phyloP scores from a whole-genome alignment of 2,113 vertebrate genomes.

The Ciconia stormi region DNA sequence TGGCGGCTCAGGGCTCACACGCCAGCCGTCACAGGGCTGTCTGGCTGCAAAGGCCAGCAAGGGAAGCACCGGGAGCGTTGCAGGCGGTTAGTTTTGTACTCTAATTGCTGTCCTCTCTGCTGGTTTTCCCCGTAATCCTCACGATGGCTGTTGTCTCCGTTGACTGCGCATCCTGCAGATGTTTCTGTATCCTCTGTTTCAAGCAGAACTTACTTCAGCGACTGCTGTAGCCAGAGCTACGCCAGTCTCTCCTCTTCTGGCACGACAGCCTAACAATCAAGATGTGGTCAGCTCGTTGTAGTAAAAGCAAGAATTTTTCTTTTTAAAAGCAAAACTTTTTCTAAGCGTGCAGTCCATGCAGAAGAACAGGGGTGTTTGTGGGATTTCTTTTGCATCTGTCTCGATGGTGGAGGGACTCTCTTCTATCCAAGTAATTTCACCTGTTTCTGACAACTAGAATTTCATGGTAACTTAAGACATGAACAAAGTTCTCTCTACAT shows the following conservation, averaged over 20 bases:
- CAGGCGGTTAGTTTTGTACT: background rate
- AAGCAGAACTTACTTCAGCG: background rate
- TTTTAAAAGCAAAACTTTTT: background rate
- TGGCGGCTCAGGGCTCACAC: background rate
- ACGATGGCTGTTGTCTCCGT: background rate
- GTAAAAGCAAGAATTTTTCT: background rate
- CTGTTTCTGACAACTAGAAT: background rate
- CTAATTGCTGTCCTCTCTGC: background rate
- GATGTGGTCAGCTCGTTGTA: accelerated
- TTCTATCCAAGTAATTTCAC: background rate
- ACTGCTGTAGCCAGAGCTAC: background rate
- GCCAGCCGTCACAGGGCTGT: background rate
- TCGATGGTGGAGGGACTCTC: background rate
- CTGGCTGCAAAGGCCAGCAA: background rate
- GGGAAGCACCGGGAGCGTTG: background rate
- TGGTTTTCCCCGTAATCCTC: background rate
- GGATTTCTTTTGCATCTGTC: background rate
- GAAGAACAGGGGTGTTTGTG: background rate
- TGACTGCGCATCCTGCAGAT: background rate
- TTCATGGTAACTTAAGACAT: background rate
- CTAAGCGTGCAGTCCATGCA: background rate
- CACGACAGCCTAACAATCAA: background rate
- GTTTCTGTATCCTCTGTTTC: background rate
- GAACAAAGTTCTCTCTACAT: background rate
- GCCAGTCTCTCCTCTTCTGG: background rate